Base-by-base conservation (phyloP, 2,888 invertebrate species). In the Ophion ventricosus region DNA sequence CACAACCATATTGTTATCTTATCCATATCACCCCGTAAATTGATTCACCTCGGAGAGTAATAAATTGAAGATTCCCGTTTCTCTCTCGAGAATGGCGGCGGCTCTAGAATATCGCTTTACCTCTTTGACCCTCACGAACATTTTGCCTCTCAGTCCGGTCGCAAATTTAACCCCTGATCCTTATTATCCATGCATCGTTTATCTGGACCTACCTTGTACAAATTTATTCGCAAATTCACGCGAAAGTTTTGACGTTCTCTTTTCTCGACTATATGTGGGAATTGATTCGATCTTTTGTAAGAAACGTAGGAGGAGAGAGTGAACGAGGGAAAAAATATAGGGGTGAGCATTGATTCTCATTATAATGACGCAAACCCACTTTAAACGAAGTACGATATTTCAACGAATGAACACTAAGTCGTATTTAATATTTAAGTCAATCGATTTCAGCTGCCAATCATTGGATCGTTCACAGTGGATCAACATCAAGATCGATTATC, bases 1-100 rank as follows among this genome's bases (percentile, higher is more conserved):
- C 75, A 70, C 70, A 35, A 63, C 43, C 81, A 81, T 75, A 75
- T 81, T 81, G 81, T 76, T 81, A 81, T 81, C 75, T 75, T 63
- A 81, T 81, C 81, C 81, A 81, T 81, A 81, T 81, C 75, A 57
- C 63, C 20, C 63, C 75, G 75, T 64, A 81, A 81, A 81, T 81
- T 81, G 81, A 81, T 81, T 81, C 70, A 75, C 81, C 75, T 75
- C 63, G 63, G 75, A 75, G 81, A 81, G 69, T 81, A 75, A 75
- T 81, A 81, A 81, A 81, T 81, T 69, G 69, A 75, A 75, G 40
- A 74, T 75, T 75, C 81, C 49, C 61, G 56, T 75, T 70, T 63
- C 67, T 20, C 69, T 57, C 54, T 25, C 61, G 56, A 63, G 63
- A 69, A 75, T 17, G 40, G 43, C 20, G 61, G 35, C 35, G 54